Percentiles rank a stretch among this genome's conserved stretches.
Conservation (phyloP, 2,797 vertebrate species). For the Pelobates cultripes region DNA sequence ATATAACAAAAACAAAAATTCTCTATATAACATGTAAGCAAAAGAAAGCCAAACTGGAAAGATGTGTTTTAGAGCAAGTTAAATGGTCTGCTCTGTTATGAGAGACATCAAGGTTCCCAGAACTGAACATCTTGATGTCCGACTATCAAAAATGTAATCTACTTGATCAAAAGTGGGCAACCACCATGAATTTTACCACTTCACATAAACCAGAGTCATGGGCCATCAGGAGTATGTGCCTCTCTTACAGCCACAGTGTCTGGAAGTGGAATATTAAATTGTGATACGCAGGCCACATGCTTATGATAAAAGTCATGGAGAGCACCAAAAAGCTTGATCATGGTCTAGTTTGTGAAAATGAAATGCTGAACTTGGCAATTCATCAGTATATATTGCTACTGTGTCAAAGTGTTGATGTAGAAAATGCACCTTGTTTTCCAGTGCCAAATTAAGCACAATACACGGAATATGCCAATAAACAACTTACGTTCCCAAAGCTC, state of each 20-base stretch:
- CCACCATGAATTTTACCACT: background rate
- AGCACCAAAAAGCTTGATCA: background rate
- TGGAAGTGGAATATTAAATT: background rate
- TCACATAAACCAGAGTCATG: background rate
- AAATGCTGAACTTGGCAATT: background rate
- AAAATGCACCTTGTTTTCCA: background rate
- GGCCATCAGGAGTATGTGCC: background rate
- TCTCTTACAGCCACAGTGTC: background rate
- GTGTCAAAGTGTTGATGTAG: slow-evolving; percentile 1
- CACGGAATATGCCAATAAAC: slow-evolving; percentile 1
- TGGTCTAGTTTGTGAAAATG: background rate
- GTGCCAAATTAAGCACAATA: background rate
- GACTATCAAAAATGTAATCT: background rate
- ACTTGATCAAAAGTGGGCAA: background rate
- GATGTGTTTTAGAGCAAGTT: background rate
- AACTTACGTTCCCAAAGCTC: slow-evolving; percentile 8
- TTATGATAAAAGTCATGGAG: background rate
- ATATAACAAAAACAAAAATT: slow-evolving; percentile 12
- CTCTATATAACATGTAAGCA: background rate
- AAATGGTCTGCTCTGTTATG: background rate
- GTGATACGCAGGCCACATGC: background rate
- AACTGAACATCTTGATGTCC: background rate
- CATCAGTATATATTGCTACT: slow-evolving; percentile 1
- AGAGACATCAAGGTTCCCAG: background rate
- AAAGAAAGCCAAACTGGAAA: background rate